phyloP scores from a whole-genome alignment of 2,113 vertebrate genomes.

The Amphilophus citrinellus region DNA sequence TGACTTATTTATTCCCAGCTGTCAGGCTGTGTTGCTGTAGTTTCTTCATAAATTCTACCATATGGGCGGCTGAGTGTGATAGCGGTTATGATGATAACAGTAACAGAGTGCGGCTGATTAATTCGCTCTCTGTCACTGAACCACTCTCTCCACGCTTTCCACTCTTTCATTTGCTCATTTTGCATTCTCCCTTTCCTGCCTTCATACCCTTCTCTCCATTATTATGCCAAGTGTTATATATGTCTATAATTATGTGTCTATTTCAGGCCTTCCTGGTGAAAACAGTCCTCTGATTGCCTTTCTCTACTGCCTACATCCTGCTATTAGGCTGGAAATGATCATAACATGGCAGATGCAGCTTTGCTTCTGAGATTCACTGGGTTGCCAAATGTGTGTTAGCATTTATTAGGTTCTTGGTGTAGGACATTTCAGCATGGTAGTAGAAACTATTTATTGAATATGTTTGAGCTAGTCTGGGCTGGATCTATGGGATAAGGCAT shows the following conservation, averaged over 20 bases:
- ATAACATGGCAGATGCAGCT: conserved; percentile 1
- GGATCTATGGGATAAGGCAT: not conserved
- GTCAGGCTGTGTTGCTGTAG: conserved; percentile 11
- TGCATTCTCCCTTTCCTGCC: not conserved
- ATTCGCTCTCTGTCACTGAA: conserved; percentile 22
- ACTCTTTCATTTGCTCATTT: conserved; percentile 41
- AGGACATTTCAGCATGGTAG: not conserved
- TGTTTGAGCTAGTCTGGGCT: not conserved
- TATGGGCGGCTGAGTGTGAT: conserved; percentile 11
- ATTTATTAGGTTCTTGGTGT: not conserved
- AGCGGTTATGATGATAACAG: conserved; percentile 21
- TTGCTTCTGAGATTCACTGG: not conserved
- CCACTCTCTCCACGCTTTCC: not conserved
- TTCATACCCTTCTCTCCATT: conserved; percentile 26
- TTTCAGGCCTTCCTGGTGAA: conserved; percentile 55
- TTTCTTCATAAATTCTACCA: conserved; percentile 16
- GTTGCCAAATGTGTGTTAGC: not conserved
- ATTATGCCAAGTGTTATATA: conserved; percentile 46
- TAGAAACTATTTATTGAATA: not conserved
- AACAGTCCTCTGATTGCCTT: conserved; percentile 55
- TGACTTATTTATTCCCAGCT: not conserved
- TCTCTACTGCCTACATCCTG: conserved; percentile 34
- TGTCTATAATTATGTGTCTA: conserved; percentile 62
- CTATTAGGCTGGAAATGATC: conserved; percentile 40
- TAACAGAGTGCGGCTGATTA: conserved; percentile 14